A percentile compares a stretch with the other conserved stretches of the same genome.
Conservation (phyloP, 2,888 invertebrate species). For the Ennomos quercinarius region DNA sequence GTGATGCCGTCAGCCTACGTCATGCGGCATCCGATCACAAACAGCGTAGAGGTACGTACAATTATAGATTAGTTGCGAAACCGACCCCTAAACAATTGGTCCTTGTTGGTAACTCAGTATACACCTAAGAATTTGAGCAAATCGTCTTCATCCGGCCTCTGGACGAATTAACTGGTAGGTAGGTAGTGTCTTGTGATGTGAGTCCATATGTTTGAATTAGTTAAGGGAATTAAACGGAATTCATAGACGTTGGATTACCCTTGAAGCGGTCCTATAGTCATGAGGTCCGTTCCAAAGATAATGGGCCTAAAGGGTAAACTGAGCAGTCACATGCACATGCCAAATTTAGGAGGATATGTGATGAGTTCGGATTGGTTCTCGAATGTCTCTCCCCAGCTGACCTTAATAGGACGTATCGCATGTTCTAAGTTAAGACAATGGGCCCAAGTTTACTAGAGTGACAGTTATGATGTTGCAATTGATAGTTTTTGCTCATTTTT, state of each 20-base stretch:
- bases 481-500: not conserved
- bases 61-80: conserved; percentile 55
- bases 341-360: conserved; percentile 28
- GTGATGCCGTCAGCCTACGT: conserved; percentile 91
- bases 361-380: conserved; percentile 46
- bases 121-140: conserved; percentile 82
- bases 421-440: conserved; percentile 24
- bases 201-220: conserved; percentile 72
- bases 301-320: conserved; percentile 29
- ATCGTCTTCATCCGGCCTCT: conserved; percentile 81
- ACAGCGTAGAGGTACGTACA: conserved; percentile 87
- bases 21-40: conserved; percentile 89
- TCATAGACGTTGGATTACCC: conserved; percentile 61
- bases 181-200: conserved; percentile 68
- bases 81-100: conserved; percentile 60
- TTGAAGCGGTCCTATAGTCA: conserved; percentile 44
- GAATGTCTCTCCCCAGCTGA: conserved; percentile 38
- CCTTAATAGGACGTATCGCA: conserved; percentile 28
- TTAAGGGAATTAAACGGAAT: conserved; percentile 77
- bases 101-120: conserved; percentile 66
- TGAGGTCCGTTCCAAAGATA: conserved; percentile 27
- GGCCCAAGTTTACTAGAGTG: conserved; percentile 22
- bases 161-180: conserved; percentile 72
- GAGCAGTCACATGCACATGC: conserved; percentile 34
- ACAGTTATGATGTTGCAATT: not conserved